Conservation (phyloP, 2,797 vertebrate species). For the Gallinago solitaria region DNA sequence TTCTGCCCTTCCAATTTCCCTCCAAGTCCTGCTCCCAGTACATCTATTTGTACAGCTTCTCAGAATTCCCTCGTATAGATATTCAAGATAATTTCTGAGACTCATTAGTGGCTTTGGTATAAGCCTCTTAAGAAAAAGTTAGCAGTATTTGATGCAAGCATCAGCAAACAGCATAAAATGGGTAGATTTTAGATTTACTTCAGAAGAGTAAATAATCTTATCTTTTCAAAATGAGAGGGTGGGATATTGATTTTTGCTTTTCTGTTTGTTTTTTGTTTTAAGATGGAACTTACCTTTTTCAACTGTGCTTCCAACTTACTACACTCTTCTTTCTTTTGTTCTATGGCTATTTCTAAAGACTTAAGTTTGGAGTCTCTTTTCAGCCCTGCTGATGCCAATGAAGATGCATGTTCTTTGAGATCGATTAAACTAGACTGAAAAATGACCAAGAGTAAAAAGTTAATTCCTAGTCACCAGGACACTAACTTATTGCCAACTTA, state of each 20-base stretch:
- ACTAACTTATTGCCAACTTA: slow-evolving; percentile 30
- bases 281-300: slow-evolving; percentile 89
- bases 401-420: slow-evolving; percentile 97
- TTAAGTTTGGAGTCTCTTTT: slow-evolving; percentile 99
- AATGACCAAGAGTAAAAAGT: slow-evolving; percentile 69
- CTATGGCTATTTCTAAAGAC: slow-evolving; percentile 97
- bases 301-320: slow-evolving; percentile 99
- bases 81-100: slow-evolving; percentile 50
- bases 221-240: neutral
- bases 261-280: neutral
- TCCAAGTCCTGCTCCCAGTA: neutral
- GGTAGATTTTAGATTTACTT: slow-evolving; percentile 35
- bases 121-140: slow-evolving; percentile 35
- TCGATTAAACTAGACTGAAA: slow-evolving; percentile 97
- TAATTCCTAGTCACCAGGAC: slow-evolving; percentile 43
- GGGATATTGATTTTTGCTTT: neutral
- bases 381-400: slow-evolving; percentile 93
- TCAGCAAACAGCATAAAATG: slow-evolving; percentile 63
- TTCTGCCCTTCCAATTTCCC: neutral
- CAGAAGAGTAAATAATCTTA: neutral
- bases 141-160: slow-evolving; percentile 65
- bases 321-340: slow-evolving; percentile 99
- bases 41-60: slow-evolving; percentile 26
- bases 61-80: slow-evolving; percentile 35
- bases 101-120: slow-evolving; percentile 49